Conservation (phyloP, 2,888 invertebrate species). For the Melipona beecheii region DNA sequence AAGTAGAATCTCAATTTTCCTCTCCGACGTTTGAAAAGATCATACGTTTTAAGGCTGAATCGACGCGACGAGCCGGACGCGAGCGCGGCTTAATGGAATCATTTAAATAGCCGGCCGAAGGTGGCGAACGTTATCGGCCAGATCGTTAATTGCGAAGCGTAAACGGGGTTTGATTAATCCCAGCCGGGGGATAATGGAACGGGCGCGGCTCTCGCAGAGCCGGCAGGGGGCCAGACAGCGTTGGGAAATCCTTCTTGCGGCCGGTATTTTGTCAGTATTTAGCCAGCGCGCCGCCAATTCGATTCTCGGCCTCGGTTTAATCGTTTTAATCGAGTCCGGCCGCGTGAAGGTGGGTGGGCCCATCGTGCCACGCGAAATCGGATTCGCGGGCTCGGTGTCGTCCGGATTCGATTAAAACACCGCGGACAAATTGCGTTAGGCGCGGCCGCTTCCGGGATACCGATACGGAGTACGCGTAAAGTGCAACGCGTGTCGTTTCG, state of each 20-base stretch:
- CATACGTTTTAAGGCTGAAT: constrained; percentile 27
- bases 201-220: constrained; percentile 31
- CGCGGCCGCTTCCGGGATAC: constrained; percentile 24
- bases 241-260: constrained; percentile 42
- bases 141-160: constrained; percentile 63
- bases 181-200: constrained; percentile 17
- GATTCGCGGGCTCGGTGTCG: constrained; percentile 64
- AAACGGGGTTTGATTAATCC: constrained; percentile 62
- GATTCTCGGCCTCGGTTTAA: constrained; percentile 51
- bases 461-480: constrained; percentile 24
- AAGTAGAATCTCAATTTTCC: no score
- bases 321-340: constrained; percentile 62
- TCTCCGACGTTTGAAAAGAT: background rate
- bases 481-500: background rate
- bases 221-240: background rate
- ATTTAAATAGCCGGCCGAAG: constrained; percentile 50
- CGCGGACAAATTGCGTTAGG: constrained; percentile 57
- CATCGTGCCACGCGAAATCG: constrained; percentile 56
- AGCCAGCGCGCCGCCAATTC: constrained; percentile 60
- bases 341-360: constrained; percentile 50
- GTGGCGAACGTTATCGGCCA: constrained; percentile 31
- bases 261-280: constrained; percentile 61
- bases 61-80: constrained; percentile 46
- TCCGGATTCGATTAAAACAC: constrained; percentile 68
- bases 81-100: constrained; percentile 63